These are phyloP conservation scores for Thelaira solivaga DNA, from an alignment of 2,888 invertebrate genomes.

Conservation along the genomic window DNA sequence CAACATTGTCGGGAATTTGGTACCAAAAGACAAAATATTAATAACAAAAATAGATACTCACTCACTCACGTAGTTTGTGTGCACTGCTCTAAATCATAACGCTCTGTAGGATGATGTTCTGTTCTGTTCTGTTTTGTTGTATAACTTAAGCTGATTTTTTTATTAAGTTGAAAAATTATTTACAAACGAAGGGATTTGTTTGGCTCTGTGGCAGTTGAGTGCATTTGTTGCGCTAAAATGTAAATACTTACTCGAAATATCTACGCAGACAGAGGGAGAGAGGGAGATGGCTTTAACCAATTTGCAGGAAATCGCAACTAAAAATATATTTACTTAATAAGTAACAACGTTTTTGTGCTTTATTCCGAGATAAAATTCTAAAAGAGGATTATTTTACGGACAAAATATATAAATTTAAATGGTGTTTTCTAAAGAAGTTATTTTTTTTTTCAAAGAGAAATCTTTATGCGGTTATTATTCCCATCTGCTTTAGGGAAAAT, in stretches of 20 bases:
- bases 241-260: not conserved
- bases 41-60: not conserved
- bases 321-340: not conserved
- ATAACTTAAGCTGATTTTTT: constrained; percentile 41
- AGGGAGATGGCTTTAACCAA: constrained; percentile 12
- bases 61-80: no score
- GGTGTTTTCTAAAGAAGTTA: no score
- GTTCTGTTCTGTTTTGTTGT: not conserved
- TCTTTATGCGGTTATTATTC: no score
- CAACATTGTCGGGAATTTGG: constrained; percentile 12
- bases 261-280: no score
- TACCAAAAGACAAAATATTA: not conserved
- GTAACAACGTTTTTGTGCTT: not conserved
- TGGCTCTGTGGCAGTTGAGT: constrained; percentile 20
- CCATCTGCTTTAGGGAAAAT: no score
- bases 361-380: not conserved
- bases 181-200: constrained; percentile 23
- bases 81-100: not conserved
- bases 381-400: no score
- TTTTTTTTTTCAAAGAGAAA: no score
- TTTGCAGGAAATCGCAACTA: not conserved
- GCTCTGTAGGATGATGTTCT: not conserved
- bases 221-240: constrained; percentile 9
- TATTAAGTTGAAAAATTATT: constrained; percentile 37
- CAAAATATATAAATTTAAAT: no score